A percentile compares a stretch with the other conserved stretches of the same genome.
These are phyloP conservation scores for Helicoverpa assulta DNA, from an alignment of 2,888 invertebrate species.

Conservation along the genomic window DNA sequence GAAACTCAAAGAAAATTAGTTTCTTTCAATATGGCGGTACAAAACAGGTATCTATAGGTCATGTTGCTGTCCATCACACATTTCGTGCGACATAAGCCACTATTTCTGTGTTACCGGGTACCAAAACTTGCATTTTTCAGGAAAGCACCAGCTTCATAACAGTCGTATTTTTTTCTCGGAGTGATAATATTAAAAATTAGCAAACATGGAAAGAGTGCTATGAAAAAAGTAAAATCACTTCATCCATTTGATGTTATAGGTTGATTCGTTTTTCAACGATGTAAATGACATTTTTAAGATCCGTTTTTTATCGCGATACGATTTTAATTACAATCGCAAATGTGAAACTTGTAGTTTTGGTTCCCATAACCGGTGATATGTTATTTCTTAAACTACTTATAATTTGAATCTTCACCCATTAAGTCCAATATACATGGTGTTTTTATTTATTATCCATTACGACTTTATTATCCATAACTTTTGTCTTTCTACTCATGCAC, in stretches of 20 bases:
- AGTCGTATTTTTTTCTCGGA: background rate
- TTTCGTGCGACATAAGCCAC: background rate
- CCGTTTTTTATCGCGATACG: background rate
- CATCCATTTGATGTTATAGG: background rate
- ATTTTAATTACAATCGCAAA: background rate
- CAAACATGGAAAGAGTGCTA: background rate
- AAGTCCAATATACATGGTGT: too few relatives aligned
- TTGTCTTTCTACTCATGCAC: background rate
- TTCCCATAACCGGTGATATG: background rate
- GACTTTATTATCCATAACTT: too few relatives aligned
- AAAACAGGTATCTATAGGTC: background rate
- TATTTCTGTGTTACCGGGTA: background rate
- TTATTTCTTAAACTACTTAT: too few relatives aligned
- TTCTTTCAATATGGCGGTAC: background rate
- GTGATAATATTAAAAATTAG: background rate
- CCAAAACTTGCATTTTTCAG: background rate
- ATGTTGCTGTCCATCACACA: background rate
- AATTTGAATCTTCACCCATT: too few relatives aligned
- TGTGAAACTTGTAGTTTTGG: background rate
- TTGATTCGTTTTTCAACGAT: background rate
- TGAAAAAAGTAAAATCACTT: background rate
- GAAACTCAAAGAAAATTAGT: background rate
- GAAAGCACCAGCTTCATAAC: background rate
- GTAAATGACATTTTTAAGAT: background rate
- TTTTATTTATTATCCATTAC: too few relatives aligned